Base-by-base conservation (phyloP, 2,797 vertebrate genomes). In the Chloroceryle amazona region DNA sequence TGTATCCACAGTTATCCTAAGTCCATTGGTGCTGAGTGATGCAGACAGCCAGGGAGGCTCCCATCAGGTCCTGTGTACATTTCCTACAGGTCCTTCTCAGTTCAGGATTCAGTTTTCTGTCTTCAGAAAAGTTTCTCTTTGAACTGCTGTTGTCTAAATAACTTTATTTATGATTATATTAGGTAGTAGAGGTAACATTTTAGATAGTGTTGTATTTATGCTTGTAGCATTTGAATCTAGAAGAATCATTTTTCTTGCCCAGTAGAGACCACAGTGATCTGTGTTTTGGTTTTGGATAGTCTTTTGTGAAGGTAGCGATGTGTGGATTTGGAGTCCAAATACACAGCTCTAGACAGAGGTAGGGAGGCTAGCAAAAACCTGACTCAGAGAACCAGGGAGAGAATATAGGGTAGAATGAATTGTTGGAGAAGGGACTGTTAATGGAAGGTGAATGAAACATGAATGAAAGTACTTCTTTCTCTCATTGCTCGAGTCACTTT, bases 1-100 rank as follows among this genome's bases (percentile, higher is more conserved):
- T 54, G 72, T 55, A 37, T 41, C 29, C 5, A 6, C 33, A 49
- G 17, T 58, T 86, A n/a, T 62, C n/a, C 15, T 82, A 21, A 72
- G 22, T 73, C 12, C 0, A 0, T 4, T 42, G 13, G 8, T 73
- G 23, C 25, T 86, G 54, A 21, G 4, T 58, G 66, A 84, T 39
- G 33, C 6, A 58, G 19, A 11, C 2, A 0, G 31, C 35, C 12
- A 39, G 5, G n/a, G 37, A 71, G 41, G 10, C 8, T 62, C 13
- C 16, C 17, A 1, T 47, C 14, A 7, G 17, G 33, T 55, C 13
- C 23, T 29, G 3, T 11, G 37, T 67, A 37, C 2, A 3, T 33
- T 58, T 72, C 11, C 12, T 60, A 2, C 63, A 49, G 29, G 28
- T 79, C 83, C 61, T 75, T 68, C 72, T 55, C 17, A 33, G 49